Conservation (phyloP, 1,140 invertebrate species). For the Monomorium pharaonis region DNA sequence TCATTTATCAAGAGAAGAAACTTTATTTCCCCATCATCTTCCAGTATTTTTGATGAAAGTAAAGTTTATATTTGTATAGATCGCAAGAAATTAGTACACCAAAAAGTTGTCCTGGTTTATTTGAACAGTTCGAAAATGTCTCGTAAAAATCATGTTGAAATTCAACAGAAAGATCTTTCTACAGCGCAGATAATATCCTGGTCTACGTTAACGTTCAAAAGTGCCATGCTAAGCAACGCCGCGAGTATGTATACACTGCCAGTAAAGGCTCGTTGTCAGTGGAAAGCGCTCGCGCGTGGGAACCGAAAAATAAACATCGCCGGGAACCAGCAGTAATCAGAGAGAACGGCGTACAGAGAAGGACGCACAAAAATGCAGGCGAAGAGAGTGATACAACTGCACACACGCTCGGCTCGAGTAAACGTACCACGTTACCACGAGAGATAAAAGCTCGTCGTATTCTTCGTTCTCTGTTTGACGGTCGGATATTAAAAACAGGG, state of each 20-base stretch:
- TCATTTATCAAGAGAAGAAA: not conserved
- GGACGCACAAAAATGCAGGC: constrained; percentile 27
- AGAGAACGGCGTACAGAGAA: not conserved
- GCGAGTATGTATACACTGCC: not conserved
- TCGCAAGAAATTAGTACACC: not conserved
- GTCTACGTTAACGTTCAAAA: constrained; percentile 30
- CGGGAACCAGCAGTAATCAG: not conserved
- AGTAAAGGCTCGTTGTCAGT: not conserved
- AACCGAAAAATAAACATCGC: constrained; percentile 63
- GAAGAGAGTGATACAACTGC: not conserved
- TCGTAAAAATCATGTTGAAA: not conserved
- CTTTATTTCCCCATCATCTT: not conserved
- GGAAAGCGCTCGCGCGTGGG: constrained; percentile 4
- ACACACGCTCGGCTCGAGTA: not conserved
- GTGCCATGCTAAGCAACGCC: not conserved
- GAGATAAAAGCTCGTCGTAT: constrained; percentile 59
- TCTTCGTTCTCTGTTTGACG: constrained; percentile 17
- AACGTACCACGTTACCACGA: not conserved
- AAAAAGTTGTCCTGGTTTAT: not conserved
- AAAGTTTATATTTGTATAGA: not conserved
- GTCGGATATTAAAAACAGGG: constrained; percentile 67
- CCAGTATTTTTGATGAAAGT: no score
- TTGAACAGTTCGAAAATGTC: not conserved
- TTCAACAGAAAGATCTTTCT: not conserved
- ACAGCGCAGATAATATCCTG: not conserved